Evolutionary conservation across 2,797 vertebrate genomes (phyloP), one percentile per base, ranked within the genome.

Genomic region (Saguinus oedipus): DNA sequence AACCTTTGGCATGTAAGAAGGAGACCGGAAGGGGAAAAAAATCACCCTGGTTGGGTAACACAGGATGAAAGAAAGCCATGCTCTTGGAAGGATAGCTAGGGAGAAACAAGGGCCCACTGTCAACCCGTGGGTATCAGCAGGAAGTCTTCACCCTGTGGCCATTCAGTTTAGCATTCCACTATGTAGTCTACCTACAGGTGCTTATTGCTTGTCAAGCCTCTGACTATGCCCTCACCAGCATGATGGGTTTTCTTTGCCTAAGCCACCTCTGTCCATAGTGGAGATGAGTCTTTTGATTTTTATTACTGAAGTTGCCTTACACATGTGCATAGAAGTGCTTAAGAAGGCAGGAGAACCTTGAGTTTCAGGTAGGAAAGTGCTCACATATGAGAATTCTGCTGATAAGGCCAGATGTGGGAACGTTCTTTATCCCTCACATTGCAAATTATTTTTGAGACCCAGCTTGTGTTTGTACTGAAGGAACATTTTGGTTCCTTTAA

Each of bases 121-220:
- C 39, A 30, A 10, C 72, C 4, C 2, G 7, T 20, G 48, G 13
- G 4, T 4, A 2, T 2, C 0, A 24, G 75, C 20, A 39, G 46
- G 59, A 59, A 27, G 24, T 36, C 36, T 30, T 82, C n/a, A 53
- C 15, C 36, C 17, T 10, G 27, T 61, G 36, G 44, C 22, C 1
- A 0, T 8, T 12, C 12, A 7, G 0, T 2, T 24, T 9, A 26
- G 8, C 76, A 1, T 7, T 6, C 12, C 19, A 72, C 61, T 27
- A 1, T 20, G 20, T 10, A 4, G 14, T 50, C 55, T 4, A 0
- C 27, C 36, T 64, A 19, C 68, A 10, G 6, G 1, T 12, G 24
- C 1, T n/a, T 24, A 42, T 30, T 64, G 42, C 17, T 48, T n/a
- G 36, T 1, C 0, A n/a, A 83, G 33, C 48, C 13, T 39, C n/a